Percentiles rank a stretch among this genome's conserved stretches.
These are phyloP conservation scores for Drosophila mercatorum DNA, from an alignment of 2,888 invertebrate species.

Conservation along the genomic window DNA sequence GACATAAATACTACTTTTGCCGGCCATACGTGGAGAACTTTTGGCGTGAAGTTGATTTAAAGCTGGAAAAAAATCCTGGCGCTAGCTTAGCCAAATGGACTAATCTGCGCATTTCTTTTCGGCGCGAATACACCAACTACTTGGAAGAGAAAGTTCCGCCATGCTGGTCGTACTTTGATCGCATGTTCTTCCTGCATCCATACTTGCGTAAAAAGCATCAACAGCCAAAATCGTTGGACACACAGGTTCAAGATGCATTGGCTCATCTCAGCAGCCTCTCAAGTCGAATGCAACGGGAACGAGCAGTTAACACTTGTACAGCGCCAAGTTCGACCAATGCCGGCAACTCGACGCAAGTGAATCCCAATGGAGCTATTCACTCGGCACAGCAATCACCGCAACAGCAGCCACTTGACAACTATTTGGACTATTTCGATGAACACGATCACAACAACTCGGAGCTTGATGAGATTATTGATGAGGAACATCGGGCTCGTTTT, in stretches of 20 bases:
- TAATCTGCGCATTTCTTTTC: conserved; percentile 82
- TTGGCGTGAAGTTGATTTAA: conserved; percentile 83
- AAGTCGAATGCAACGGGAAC: conserved; percentile 78
- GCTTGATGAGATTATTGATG: conserved; percentile 82
- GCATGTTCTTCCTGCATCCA: conserved; percentile 83
- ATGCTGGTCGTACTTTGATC: conserved; percentile 83
- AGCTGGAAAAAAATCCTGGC: conserved; percentile 83
- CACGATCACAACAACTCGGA: conserved; percentile 78
- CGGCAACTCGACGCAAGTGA: conserved; percentile 35
- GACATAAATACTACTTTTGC: conserved; percentile 84
- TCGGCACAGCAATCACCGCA: conserved; percentile 60
- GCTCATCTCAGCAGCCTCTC: conserved; percentile 81
- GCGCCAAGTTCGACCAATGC: conserved; percentile 41
- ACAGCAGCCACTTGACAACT: conserved; percentile 73
- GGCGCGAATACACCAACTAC: conserved; percentile 83
- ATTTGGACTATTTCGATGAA: conserved; percentile 82
- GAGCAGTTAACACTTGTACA: conserved; percentile 63
- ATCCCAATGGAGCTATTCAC: conserved; percentile 19
- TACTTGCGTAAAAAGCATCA: conserved; percentile 83
- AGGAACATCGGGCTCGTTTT: conserved; percentile 69
- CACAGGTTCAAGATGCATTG: conserved; percentile 83
- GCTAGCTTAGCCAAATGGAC: conserved; percentile 84
- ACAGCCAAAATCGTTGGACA: conserved; percentile 80
- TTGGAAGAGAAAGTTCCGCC: conserved; percentile 82
- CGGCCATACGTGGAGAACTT: conserved; percentile 84